A percentile compares a stretch with the other conserved stretches of the same genome.
phyloP scores from a whole-genome alignment of 2,797 vertebrate species.

The Anas georgica region DNA sequence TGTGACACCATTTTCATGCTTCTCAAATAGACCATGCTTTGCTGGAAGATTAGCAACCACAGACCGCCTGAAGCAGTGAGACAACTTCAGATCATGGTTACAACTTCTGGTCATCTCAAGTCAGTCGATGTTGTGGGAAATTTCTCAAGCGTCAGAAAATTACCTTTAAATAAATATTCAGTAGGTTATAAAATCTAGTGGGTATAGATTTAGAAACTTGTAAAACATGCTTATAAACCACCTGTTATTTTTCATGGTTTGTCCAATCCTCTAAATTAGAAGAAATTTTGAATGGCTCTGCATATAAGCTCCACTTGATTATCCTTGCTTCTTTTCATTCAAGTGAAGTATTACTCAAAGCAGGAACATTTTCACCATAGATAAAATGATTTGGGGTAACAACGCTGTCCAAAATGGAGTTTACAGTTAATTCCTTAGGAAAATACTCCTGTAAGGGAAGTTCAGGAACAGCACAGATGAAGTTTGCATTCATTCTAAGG shows the following conservation, averaged over 20 bases:
- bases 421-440: not conserved
- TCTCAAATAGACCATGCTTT: not conserved
- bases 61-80: not conserved
- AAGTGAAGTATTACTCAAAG: not conserved
- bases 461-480: not conserved
- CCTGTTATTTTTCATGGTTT: not conserved
- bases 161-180: not conserved
- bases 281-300: too few species aligned
- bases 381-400: not conserved
- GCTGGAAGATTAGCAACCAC: not conserved
- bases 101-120: not conserved
- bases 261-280: not conserved
- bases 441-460: not conserved
- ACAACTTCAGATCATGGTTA: not conserved
- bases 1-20: not conserved
- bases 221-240: not conserved
- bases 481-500: not conserved
- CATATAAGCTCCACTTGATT: not conserved
- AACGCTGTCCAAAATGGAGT: not conserved
- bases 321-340: not conserved
- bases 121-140: rapidly evolving
- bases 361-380: not conserved
- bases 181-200: not conserved
- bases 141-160: not conserved
- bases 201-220: not conserved